These are phyloP conservation scores for Drosophila borealis DNA, from an alignment of 2,888 invertebrate genomes.

Conservation along the genomic window DNA sequence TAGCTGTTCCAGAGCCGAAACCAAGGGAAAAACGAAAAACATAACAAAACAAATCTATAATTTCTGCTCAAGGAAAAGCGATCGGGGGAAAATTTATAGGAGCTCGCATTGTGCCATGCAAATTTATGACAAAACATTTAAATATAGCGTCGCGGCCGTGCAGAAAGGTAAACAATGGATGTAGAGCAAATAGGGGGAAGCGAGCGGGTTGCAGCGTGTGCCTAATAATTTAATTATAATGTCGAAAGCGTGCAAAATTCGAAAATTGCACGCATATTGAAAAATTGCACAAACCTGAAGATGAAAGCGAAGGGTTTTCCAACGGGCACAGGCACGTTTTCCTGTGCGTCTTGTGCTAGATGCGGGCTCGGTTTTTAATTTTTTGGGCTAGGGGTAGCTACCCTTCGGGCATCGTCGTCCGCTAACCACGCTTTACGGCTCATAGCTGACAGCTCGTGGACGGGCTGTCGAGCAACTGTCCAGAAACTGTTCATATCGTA, in stretches of 20 bases:
- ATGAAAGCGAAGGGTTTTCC: constrained; percentile 53
- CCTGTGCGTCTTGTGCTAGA: constrained; percentile 5
- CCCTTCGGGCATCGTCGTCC: constrained; percentile 8
- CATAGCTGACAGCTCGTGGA: constrained; percentile 24
- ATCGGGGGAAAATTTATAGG: constrained; percentile 41
- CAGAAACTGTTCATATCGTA: constrained; percentile 4
- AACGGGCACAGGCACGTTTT: constrained; percentile 28
- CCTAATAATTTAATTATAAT: constrained; percentile 78
- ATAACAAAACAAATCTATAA: constrained; percentile 62
- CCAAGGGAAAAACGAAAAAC: constrained; percentile 16
- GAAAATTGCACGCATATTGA: constrained; percentile 57
- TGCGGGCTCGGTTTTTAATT: constrained; percentile 10
- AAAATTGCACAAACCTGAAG: constrained; percentile 35
- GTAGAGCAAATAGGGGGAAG: neutral
- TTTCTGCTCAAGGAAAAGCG: constrained; percentile 50
- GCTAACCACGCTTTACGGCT: constrained; percentile 38
- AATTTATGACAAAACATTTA: constrained; percentile 80
- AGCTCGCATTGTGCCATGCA: constrained; percentile 69
- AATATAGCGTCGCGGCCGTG: constrained; percentile 48
- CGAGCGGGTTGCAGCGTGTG: constrained; percentile 63
- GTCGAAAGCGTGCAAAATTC: constrained; percentile 70
- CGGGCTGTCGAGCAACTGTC: constrained; percentile 57
- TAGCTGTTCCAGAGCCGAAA: constrained; percentile 29
- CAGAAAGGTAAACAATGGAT: constrained; percentile 68
- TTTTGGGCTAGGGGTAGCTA: constrained; percentile 26